Percentiles rank a stretch among this genome's conserved stretches.
Conservation (phyloP, 2,888 invertebrate species). For the Drosophila maculinotata region DNA sequence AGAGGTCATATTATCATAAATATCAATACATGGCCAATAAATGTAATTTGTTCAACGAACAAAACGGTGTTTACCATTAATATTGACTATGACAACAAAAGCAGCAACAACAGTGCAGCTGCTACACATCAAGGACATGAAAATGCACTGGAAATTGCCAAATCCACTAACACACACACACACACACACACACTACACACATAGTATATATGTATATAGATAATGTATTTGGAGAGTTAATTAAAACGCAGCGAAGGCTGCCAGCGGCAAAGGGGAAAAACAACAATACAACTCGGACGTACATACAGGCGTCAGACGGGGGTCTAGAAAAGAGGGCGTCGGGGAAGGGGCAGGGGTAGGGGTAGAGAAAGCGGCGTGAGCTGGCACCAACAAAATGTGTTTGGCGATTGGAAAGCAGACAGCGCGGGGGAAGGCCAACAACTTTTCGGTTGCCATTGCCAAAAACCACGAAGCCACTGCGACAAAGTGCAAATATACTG, state of each 20-base stretch:
- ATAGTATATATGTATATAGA: constrained; percentile 19
- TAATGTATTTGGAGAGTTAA: constrained; percentile 58
- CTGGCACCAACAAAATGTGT: constrained; percentile 20
- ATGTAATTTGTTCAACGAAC: constrained; percentile 41
- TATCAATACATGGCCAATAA: constrained; percentile 23
- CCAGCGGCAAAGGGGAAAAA: constrained; percentile 15
- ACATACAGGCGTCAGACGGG: too few species aligned
- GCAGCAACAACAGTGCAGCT: constrained; percentile 2
- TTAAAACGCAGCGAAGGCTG: constrained; percentile 49
- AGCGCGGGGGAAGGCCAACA: not conserved
- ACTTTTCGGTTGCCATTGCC: constrained; percentile 2
- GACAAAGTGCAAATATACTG: not conserved
- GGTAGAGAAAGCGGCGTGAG: not conserved
- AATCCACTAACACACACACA: constrained; percentile 15
- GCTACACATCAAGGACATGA: constrained; percentile 29
- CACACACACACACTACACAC: not conserved
- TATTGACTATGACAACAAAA: constrained; percentile 4
- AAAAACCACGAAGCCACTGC: constrained; percentile 1
- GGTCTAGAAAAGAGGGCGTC: too few species aligned
- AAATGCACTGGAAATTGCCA: constrained; percentile 41
- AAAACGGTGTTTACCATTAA: constrained; percentile 32
- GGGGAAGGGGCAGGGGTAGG: not conserved
- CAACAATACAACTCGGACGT: constrained; percentile 9
- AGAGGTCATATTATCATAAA: constrained; percentile 12
- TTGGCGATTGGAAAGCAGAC: constrained; percentile 8